phyloP scores from a whole-genome alignment of 2,888 invertebrate genomes.

The Alviniconcha strummeri region DNA sequence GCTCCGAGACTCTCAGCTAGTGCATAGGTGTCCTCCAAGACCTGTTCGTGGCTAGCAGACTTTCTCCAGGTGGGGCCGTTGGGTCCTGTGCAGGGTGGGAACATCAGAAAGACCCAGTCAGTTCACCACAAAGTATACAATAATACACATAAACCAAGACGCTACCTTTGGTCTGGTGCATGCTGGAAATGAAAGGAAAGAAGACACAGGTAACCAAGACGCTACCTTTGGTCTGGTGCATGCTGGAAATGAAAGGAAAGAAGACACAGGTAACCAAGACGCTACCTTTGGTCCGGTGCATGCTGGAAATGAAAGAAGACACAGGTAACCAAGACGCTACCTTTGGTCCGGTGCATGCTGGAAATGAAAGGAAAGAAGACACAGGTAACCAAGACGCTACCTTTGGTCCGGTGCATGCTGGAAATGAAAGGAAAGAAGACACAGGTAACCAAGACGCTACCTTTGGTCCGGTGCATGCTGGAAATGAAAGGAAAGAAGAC shows the following conservation, averaged over 20 bases:
- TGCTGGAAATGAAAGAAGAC: neutral
- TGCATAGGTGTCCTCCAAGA: neutral
- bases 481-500: neutral
- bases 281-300: too few relatives aligned
- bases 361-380: neutral
- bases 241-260: neutral
- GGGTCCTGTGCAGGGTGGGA: neutral
- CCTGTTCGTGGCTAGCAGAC: neutral
- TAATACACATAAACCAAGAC: too few relatives aligned
- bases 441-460: too few relatives aligned
- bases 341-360: neutral
- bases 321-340: too few relatives aligned
- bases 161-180: too few relatives aligned
- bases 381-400: too few relatives aligned
- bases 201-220: neutral
- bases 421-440: neutral
- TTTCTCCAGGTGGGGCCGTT: neutral
- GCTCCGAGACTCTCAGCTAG: neutral
- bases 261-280: neutral
- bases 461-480: neutral
- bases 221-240: too few relatives aligned
- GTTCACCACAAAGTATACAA: too few relatives aligned
- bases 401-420: neutral
- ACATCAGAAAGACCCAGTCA: too few relatives aligned
- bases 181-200: neutral